Evolutionary conservation across 2,888 invertebrate genomes (phyloP).

Genomic region (Uloborus plumipes): DNA sequence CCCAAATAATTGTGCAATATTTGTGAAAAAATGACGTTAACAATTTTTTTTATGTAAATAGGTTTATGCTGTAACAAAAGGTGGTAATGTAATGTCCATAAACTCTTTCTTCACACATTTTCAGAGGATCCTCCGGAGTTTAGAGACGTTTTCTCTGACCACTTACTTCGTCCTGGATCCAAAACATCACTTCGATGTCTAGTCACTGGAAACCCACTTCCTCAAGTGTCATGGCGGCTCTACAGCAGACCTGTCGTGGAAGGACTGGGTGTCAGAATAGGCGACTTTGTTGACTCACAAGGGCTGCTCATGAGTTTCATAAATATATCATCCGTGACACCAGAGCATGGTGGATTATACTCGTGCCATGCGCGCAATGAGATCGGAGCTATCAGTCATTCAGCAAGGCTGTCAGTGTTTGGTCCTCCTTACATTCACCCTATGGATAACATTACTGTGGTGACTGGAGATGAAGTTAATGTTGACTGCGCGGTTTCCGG

Average conservation of each 20-base stretch:
- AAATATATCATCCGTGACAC: slow-evolving; percentile 54
- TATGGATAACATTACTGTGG: slow-evolving; percentile 61
- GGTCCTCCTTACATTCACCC: slow-evolving; percentile 59
- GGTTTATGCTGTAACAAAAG: too few species aligned
- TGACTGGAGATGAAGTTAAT: slow-evolving; percentile 56
- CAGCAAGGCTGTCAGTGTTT: slow-evolving; percentile 46
- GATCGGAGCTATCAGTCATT: slow-evolving; percentile 55
- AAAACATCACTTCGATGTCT: slow-evolving; percentile 56
- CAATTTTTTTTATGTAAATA: too few species aligned
- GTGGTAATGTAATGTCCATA: too few species aligned
- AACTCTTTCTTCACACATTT: too few species aligned
- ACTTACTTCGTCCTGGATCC: slow-evolving; percentile 40
- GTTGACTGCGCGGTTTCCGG: slow-evolving; percentile 58
- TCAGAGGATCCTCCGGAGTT: slow-evolving; percentile 62
- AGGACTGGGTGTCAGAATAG: slow-evolving; percentile 48
- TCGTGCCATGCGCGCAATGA: slow-evolving; percentile 63
- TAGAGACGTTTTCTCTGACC: slow-evolving; percentile 57
- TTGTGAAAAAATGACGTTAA: too few species aligned
- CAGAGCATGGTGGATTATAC: slow-evolving; percentile 60
- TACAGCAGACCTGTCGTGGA: slow-evolving; percentile 57
- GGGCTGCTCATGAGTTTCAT: slow-evolving; percentile 61
- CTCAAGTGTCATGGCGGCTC: slow-evolving; percentile 58
- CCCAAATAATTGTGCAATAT: too few species aligned
- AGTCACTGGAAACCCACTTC: slow-evolving; percentile 63
- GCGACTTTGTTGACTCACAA: slow-evolving; percentile 63